Evolutionary conservation across 1,140 invertebrate species (phyloP).

Genomic region (Sinonovacula constricta): DNA sequence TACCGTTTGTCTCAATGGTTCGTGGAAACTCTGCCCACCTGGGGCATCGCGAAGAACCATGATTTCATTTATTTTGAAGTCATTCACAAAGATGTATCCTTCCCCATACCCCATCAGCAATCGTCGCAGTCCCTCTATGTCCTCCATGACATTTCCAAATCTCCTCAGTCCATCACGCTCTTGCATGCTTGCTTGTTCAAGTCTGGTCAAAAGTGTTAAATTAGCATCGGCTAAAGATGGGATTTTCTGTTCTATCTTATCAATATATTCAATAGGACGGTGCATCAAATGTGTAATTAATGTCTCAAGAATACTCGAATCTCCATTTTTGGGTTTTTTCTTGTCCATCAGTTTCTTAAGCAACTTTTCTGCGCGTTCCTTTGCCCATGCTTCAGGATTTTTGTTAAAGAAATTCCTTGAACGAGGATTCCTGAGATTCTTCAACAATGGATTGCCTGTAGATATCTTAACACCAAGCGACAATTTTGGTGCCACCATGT

Average conservation of each 20-base stretch:
- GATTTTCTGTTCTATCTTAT: conserved; percentile 15
- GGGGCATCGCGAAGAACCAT: no score
- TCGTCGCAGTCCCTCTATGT: conserved; percentile 26
- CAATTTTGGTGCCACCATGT: not conserved
- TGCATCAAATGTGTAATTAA: conserved; percentile 33
- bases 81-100: conserved; percentile 48
- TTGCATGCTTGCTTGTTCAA: conserved; percentile 6
- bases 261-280: conserved; percentile 25
- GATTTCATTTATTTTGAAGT: conserved; percentile 42
- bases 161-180: not conserved
- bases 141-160: conserved; percentile 35
- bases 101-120: conserved; percentile 34
- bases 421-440: no score
- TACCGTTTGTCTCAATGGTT: no score
- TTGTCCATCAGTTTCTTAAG: conserved; percentile 23
- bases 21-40: no score
- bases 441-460: not conserved
- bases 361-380: conserved; percentile 30
- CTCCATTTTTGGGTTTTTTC: not conserved
- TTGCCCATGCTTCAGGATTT: conserved; percentile 29
- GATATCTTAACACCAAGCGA: not conserved
- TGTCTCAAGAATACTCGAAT: not conserved
- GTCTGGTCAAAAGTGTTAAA: conserved; percentile 11
- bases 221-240: conserved; percentile 27
- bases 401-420: conserved; percentile 16